Evolutionary conservation across 2,113 vertebrate genomes (phyloP).

Genomic region (Zosterops lateralis): DNA sequence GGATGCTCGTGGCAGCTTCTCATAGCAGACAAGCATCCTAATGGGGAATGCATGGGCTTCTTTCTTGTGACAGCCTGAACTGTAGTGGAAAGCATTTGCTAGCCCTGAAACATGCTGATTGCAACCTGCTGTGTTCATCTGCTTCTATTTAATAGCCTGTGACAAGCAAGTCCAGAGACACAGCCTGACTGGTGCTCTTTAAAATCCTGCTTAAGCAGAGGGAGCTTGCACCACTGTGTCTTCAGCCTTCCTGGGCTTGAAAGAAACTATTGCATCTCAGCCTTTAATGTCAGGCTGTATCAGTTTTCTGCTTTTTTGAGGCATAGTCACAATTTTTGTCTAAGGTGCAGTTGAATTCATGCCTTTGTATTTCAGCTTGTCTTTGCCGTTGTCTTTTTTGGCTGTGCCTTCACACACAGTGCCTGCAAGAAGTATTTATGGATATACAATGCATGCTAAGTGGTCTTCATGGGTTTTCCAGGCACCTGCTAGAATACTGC

Average conservation of each 20-base stretch:
- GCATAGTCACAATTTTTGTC: slow-evolving; percentile 36
- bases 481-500: slow-evolving; percentile 64
- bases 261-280: slow-evolving; percentile 17
- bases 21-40: background rate
- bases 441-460: slow-evolving; percentile 61
- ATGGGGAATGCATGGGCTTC: slow-evolving; percentile 11
- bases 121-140: slow-evolving; percentile 69
- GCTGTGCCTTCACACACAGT: slow-evolving; percentile 80
- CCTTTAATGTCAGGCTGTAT: slow-evolving; percentile 31
- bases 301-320: slow-evolving; percentile 62
- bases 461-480: slow-evolving; percentile 64
- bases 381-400: slow-evolving; percentile 76
- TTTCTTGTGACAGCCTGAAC: slow-evolving; percentile 23
- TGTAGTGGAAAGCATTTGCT: slow-evolving; percentile 37
- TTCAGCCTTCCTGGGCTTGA: slow-evolving; percentile 15
- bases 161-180: slow-evolving; percentile 59
- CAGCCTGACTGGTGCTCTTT: slow-evolving; percentile 70
- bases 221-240: slow-evolving; percentile 21
- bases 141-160: slow-evolving; percentile 68
- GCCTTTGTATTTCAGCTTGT: slow-evolving; percentile 70
- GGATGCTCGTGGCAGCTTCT: background rate
- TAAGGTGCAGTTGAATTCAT: slow-evolving; percentile 69
- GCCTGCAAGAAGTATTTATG: slow-evolving; percentile 77
- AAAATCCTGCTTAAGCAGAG: slow-evolving; percentile 54
- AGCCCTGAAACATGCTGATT: slow-evolving; percentile 58